Conservation (phyloP, 2,888 invertebrate genomes). For the Platypus cylindrus region DNA sequence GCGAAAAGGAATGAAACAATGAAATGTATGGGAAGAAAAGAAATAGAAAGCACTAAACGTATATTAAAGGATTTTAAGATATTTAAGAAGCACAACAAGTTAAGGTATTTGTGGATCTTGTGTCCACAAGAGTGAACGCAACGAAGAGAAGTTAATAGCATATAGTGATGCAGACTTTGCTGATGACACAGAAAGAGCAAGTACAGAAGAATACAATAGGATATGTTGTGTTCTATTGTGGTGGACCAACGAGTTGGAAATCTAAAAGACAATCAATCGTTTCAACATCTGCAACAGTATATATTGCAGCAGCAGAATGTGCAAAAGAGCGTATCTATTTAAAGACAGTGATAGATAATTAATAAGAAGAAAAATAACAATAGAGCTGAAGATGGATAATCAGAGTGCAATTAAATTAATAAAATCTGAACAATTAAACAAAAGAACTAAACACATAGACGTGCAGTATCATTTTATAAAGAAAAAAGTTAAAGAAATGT, state of each 20-base stretch:
- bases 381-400: slow-evolving; percentile 11
- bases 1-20: no score
- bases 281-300: slow-evolving; percentile 21
- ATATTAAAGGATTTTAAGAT: no score
- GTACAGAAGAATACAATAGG: slow-evolving; percentile 18
- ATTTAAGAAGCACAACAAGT: no score
- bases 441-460: slow-evolving; percentile 15
- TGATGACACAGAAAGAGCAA: slow-evolving; percentile 14
- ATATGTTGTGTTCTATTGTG: slow-evolving; percentile 14
- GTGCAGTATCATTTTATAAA: slow-evolving; percentile 12
- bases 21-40: no score
- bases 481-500: slow-evolving; percentile 10
- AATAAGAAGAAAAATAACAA: neutral
- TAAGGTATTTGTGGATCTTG: no score
- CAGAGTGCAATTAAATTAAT: slow-evolving; percentile 14
- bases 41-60: no score
- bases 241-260: slow-evolving; percentile 20
- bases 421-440: slow-evolving; percentile 8
- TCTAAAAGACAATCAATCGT: slow-evolving; percentile 20
- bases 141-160: slow-evolving; percentile 3
- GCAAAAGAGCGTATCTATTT: neutral
- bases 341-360: slow-evolving; percentile 3
- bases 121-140: no score
- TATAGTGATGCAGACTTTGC: slow-evolving; percentile 16
- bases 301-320: slow-evolving; percentile 12